These are phyloP conservation scores for Drosophila sp. DNA, from an alignment of 1,140 invertebrate genomes.

Conservation along the genomic window DNA sequence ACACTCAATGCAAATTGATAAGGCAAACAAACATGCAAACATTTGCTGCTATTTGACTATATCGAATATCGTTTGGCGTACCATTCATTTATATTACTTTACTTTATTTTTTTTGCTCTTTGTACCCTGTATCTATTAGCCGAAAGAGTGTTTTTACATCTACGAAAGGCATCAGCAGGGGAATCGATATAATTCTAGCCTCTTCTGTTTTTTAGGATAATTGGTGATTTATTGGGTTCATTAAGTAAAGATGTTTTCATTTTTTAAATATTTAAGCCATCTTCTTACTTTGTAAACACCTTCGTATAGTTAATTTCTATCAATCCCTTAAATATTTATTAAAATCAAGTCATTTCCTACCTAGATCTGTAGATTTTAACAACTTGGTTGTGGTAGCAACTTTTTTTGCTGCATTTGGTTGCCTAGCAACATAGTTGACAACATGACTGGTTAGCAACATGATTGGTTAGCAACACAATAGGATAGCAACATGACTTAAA, in stretches of 20 bases:
- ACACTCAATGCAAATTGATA: conserved; percentile 66
- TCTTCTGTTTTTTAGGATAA: no score
- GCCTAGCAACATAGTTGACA: neutral
- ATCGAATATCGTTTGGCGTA: conserved; percentile 64
- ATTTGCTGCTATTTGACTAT: conserved; percentile 57
- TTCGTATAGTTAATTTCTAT: no score
- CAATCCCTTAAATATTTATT: no score
- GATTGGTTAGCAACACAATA: neutral
- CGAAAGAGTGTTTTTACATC: neutral
- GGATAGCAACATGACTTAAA: neutral
- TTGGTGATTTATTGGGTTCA: no score
- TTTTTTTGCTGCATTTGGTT: neutral
- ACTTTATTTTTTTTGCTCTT: neutral
- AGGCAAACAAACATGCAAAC: conserved; percentile 68
- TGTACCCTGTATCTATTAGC: neutral
- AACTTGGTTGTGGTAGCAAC: neutral
- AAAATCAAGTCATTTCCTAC: no score
- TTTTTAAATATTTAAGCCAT: no score
- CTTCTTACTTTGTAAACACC: no score
- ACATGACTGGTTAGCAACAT: neutral
- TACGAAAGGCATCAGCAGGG: no score
- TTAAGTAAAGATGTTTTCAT: no score
- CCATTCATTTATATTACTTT: conserved; percentile 42
- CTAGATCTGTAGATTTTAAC: neutral
- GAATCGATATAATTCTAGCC: no score